Evolutionary conservation across 2,888 invertebrate genomes (phyloP).

Genomic region (Polyommatus icarus): DNA sequence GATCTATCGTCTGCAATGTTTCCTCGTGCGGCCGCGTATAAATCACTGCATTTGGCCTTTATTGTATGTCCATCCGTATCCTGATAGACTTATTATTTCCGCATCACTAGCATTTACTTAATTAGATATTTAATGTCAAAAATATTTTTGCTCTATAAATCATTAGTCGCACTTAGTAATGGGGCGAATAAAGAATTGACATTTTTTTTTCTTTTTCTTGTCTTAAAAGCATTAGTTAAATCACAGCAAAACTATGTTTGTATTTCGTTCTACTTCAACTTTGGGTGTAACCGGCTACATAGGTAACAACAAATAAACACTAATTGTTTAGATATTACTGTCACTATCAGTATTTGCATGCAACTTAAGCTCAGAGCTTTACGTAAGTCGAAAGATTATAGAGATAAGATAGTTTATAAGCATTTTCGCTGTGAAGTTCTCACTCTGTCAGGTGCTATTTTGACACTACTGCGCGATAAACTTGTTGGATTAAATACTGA

Average conservation of each 20-base stretch:
- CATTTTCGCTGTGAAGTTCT: conserved; percentile 42
- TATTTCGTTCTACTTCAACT: neutral
- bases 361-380: conserved; percentile 40
- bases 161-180: neutral
- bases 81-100: conserved; percentile 26
- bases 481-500: conserved; percentile 35
- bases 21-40: conserved; percentile 39
- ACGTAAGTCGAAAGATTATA: conserved; percentile 39
- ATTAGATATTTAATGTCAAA: conserved; percentile 10
- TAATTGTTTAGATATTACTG: conserved; percentile 28
- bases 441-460: conserved; percentile 46
- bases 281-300: neutral
- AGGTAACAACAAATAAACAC: neutral
- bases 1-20: conserved; percentile 40
- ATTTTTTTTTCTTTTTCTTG: neutral
- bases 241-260: neutral
- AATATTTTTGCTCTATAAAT: neutral
- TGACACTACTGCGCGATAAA: conserved; percentile 41
- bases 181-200: neutral
- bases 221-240: no score
- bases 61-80: conserved; percentile 33
- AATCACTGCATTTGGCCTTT: conserved; percentile 41
- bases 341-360: conserved; percentile 38
- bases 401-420: conserved; percentile 42
- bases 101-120: conserved; percentile 19